Evolutionary conservation across 2,888 invertebrate genomes (phyloP).

Genomic region (Dasypolia templi): DNA sequence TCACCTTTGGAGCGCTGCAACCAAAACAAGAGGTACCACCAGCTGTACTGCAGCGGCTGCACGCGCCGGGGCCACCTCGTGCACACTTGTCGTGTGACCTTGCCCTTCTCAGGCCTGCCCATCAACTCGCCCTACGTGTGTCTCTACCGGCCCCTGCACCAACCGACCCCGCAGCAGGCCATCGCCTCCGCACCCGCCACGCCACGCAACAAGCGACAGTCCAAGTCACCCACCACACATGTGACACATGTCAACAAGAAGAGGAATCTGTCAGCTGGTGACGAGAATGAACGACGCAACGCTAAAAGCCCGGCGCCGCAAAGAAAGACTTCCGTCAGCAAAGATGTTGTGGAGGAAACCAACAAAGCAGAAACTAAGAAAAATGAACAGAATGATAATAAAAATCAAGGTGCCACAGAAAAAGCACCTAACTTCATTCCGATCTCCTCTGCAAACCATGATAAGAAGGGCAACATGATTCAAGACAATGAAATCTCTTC

Average conservation of each 20-base stretch:
- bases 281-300: slow-evolving; percentile 67
- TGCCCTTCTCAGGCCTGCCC: slow-evolving; percentile 85
- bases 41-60: slow-evolving; percentile 90
- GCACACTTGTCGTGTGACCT: slow-evolving; percentile 80
- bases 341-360: slow-evolving; percentile 60
- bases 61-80: slow-evolving; percentile 89
- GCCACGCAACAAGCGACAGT: slow-evolving; percentile 78
- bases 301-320: slow-evolving; percentile 67
- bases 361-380: slow-evolving; percentile 60
- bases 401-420: slow-evolving; percentile 60
- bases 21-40: slow-evolving; percentile 76
- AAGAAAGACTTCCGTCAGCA: slow-evolving; percentile 69
- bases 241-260: slow-evolving; percentile 81
- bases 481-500: slow-evolving; percentile 86
- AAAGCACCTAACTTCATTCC: slow-evolving; percentile 80
- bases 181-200: slow-evolving; percentile 9
- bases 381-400: slow-evolving; percentile 49
- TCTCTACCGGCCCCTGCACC: slow-evolving; percentile 77
- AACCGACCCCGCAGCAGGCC: slow-evolving; percentile 57
- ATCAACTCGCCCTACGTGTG: slow-evolving; percentile 83
- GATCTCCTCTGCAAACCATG: slow-evolving; percentile 78
- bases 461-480: slow-evolving; percentile 84
- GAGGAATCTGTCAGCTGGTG: slow-evolving; percentile 71
- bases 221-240: slow-evolving; percentile 81
- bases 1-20: slow-evolving; percentile 77